Evolutionary conservation across 1,140 invertebrate genomes (phyloP).

Genomic region (Drosophila trapezifrons): DNA sequence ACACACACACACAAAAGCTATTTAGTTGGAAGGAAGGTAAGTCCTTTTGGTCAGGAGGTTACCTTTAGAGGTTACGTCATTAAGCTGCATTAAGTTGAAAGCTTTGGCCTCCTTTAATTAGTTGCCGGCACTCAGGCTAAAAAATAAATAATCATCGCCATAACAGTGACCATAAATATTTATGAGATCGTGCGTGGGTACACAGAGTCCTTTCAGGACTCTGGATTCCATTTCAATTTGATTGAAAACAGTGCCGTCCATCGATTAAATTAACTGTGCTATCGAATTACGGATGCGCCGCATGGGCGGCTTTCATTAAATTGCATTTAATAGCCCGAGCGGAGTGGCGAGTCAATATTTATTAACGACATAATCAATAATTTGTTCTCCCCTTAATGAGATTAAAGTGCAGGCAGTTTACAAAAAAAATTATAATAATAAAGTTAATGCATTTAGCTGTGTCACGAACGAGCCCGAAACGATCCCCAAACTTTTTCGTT

Average conservation of each 20-base stretch:
- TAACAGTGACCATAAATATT: constrained; percentile 58
- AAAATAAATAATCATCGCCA: constrained; percentile 29
- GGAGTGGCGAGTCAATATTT: constrained; percentile 70
- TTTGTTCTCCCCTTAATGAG: constrained; percentile 59
- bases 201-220: constrained; percentile 9
- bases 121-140: constrained; percentile 26
- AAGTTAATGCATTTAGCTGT: constrained; percentile 69
- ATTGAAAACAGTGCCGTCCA: constrained; percentile 50
- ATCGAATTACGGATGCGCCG: constrained; percentile 64
- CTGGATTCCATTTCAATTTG: constrained; percentile 49
- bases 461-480: constrained; percentile 24
- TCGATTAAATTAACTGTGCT: constrained; percentile 64
- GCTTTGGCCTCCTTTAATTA: constrained; percentile 55
- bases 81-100: constrained; percentile 42
- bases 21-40: constrained; percentile 16
- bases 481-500: constrained; percentile 8
- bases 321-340: constrained; percentile 66
- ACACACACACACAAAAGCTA: constrained; percentile 49
- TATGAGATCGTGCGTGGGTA: constrained; percentile 41
- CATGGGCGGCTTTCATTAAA: constrained; percentile 60
- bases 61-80: constrained; percentile 40
- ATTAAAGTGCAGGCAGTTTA: constrained; percentile 58
- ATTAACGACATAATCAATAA: constrained; percentile 77
- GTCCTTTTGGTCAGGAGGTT: constrained; percentile 13
- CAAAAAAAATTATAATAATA: constrained; percentile 34